Evolutionary conservation across 2,797 vertebrate genomes (phyloP), one percentile per base, ranked within the genome.

Genomic region (Pangasius macronema): DNA sequence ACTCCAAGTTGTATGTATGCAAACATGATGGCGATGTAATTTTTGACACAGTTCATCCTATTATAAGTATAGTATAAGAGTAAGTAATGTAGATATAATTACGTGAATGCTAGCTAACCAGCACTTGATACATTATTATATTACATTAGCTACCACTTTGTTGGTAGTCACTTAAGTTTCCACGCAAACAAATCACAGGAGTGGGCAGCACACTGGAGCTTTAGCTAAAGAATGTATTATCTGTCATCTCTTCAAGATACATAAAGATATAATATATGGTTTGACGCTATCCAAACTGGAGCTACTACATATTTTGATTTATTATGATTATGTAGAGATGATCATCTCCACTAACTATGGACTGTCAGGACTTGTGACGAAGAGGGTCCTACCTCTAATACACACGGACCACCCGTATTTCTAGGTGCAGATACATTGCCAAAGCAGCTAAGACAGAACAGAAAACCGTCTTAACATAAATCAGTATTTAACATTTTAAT

Each of bases 391-490:
- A n/a, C n/a, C n/a, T n/a, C n/a, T n/a, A n/a, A n/a, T n/a, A n/a
- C n/a, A n/a, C n/a, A n/a, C n/a, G n/a, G n/a, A n/a, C n/a, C n/a
- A n/a, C n/a, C n/a, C n/a, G n/a, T n/a, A n/a, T n/a, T n/a, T 86
- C 92, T 93, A 2, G 95, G 95, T 84, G 95, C 95, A 82, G 94
- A 94, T 42, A 73, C 90, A 87, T 95, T 94, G 8, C 96, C 96
- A 13, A 85, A 93, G 84, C 95, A 97, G 90, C 97, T 98, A 84
- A 80, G 59, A 89, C 13, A 83, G 11, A 72, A 89, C 4, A 83
- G 30, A 83, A 36, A 16, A 36, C 9, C 30, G 49, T 1, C 11
- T 39, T 61, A 30, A 70, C 27, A 73, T 18, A 46, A 83, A 70
- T 53, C 49, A 68, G 22, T 20, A 51, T 53, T 68, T 6, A 68